Evolutionary conservation across 2,113 vertebrate genomes (phyloP), one percentile per base, ranked within the genome.

Genomic region (Hipposideros armiger): DNA sequence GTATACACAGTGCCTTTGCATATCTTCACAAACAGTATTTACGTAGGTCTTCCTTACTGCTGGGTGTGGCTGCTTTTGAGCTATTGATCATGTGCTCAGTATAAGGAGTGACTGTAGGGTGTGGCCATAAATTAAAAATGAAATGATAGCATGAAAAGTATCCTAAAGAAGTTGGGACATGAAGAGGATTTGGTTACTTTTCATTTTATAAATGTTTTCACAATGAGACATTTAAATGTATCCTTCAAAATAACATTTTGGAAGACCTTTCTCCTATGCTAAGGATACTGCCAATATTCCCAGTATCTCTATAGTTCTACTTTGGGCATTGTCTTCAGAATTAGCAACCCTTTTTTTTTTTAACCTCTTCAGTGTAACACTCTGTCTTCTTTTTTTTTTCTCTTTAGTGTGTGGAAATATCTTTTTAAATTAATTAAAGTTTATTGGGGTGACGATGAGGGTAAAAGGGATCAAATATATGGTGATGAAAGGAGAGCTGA

Each of bases 151-250:
- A 74, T 60, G 56, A 86, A 66, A 81, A 89, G 6, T 67, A 32
- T 56, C 36, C 56, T n/a, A 83, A 28, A 69, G 26, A 92, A 80
- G 70, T 19, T 78, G 11, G 32, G 14, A 45, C 70, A 52, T 16
- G 2, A 95, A 94, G 11, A 32, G 36, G 17, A 73, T 70, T 72
- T 66, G 9, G 40, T n/a, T 73, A 30, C 52, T 82, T 95, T 93
- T 52, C 20, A 87, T 76, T 52, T 86, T 45, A 88, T 73, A 95
- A 62, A n/a, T 72, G 82, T 91, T 64, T 80, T 69, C 36, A 52
- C 66, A 91, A 81, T 73, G 78, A 60, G 13, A 91, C 30, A 45
- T 86, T 77, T 91, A 81, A 81, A 64, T 19, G 14, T 66, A 72
- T 72, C 47, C 17, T 81, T 94, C 64, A 74, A 84, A 94, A 42